Base-by-base conservation (phyloP, 2,113 vertebrate genomes). In the Sander vitreus region DNA sequence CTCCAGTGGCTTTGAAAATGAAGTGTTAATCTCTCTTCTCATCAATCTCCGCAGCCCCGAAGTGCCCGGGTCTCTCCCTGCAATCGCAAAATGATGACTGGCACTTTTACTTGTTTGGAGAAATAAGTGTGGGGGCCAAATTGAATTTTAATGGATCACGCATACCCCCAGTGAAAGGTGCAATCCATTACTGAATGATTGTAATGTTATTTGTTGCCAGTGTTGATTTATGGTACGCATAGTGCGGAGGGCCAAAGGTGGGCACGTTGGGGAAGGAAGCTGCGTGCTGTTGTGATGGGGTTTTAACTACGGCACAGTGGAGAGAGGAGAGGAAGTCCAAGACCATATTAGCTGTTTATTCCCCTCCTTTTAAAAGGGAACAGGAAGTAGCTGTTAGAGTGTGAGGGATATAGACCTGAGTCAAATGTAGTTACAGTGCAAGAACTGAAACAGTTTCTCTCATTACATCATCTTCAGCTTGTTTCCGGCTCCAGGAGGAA, bases 131-230 rank as follows among this genome's bases (percentile, higher is more conserved):
- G 95, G 87, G 85, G 89, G 89, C 93, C 96, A 97, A 97, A 97
- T 97, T 96, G 95, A 96, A 95, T 96, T 96, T 97, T 97, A 97
- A 97, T 98, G 96, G 94, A 96, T 96, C 76, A 79, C 83, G 0
- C 93, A 76, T 89, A 87, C 95, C 95, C 94, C 91, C 94, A 94
- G 92, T 96, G 96, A 95, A 95, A 95, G 92, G 95, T 88, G 92
- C 93, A 91, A 96, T 94, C 95, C 93, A 96, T 98, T 97, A 97
- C 94, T 93, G 96, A 96, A 96, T 96, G 95, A 95, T 85, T 88
- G 93, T 92, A 93, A 96, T 94, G 89, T 95, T 89, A 90, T 93
- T 92, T 91, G 91, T 87, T 83, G 86, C 90, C 84, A 83, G 67
- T 91, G 90, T 88, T 95, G 94, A 95, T 95, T 94, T 94, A 95